These are phyloP conservation scores for Heteronetta atricapilla DNA, from an alignment of 2,113 vertebrate species.

Conservation along the genomic window DNA sequence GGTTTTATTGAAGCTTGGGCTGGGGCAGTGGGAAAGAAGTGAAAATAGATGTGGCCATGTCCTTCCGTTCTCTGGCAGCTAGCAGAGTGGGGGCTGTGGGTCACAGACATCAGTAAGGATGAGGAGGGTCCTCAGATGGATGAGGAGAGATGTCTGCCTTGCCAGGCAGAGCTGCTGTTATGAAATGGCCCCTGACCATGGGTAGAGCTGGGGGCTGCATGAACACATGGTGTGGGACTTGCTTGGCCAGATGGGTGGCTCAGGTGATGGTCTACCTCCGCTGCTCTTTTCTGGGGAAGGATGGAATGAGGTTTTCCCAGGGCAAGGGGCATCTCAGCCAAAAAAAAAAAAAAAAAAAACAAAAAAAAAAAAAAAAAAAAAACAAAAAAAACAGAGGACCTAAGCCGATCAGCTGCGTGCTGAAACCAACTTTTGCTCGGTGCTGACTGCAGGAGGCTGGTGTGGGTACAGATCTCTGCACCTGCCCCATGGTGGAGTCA, in stretches of 20 bases:
- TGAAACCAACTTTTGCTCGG: not conserved
- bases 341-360: too few species aligned
- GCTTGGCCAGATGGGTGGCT: not conserved
- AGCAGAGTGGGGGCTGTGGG: not conserved
- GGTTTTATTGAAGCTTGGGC: not conserved
- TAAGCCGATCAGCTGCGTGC: fast-evolving
- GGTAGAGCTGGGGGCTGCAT: too few species aligned
- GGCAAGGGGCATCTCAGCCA: not conserved
- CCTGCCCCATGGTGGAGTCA: fast-evolving
- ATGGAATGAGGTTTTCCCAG: not conserved
- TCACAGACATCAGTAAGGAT: too few species aligned
- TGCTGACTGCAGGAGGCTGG: not conserved
- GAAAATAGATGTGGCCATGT: not conserved
- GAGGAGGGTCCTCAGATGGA: not conserved
- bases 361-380: too few species aligned
- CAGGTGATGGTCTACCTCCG: not conserved
- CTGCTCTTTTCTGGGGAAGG: not conserved
- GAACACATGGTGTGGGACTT: not conserved
- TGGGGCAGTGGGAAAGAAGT: not conserved
- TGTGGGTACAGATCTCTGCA: not conserved
- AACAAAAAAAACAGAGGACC: too few species aligned
- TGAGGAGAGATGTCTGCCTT: fast-evolving
- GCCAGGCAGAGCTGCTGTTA: too few species aligned
- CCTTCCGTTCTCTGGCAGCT: not conserved
- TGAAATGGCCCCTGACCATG: too few species aligned